phyloP scores from a whole-genome alignment of 2,888 invertebrate species.

The Cybosia mesomella region DNA sequence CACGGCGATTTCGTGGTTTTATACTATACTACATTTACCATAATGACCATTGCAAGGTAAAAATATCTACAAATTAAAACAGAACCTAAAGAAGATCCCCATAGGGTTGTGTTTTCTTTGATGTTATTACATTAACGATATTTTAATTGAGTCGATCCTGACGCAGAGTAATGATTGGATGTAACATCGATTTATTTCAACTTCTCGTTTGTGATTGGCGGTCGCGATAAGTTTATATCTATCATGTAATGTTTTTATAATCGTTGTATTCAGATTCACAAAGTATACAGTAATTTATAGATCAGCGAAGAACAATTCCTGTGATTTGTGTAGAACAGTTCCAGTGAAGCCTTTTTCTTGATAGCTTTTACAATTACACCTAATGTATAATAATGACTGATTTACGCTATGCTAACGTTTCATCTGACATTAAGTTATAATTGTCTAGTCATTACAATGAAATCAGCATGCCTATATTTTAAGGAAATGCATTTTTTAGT shows the following conservation, averaged over 20 bases:
- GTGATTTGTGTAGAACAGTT: conserved; percentile 21
- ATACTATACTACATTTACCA: conserved; percentile 83
- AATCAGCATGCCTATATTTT: too few species aligned
- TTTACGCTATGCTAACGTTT: neutral
- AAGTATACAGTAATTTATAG: conserved; percentile 57
- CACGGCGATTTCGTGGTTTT: conserved; percentile 86
- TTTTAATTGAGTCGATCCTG: conserved; percentile 87
- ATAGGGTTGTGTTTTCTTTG: conserved; percentile 71
- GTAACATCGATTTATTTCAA: conserved; percentile 86
- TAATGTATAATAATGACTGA: neutral
- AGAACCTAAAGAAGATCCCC: conserved; percentile 53
- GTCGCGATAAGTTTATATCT: conserved; percentile 84
- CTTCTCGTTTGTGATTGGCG: conserved; percentile 86
- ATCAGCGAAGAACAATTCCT: conserved; percentile 18
- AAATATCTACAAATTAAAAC: conserved; percentile 58
- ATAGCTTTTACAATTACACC: neutral
- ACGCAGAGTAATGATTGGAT: conserved; percentile 87
- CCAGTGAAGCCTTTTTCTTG: conserved; percentile 24
- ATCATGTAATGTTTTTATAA: conserved; percentile 84
- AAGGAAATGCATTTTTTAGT: too few species aligned
- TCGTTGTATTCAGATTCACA: conserved; percentile 70
- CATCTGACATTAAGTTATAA: neutral
- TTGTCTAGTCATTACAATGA: too few species aligned
- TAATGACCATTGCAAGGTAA: conserved; percentile 84
- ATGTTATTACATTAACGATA: conserved; percentile 81